Evolutionary conservation across 1,140 invertebrate species (phyloP), one percentile per base, ranked within the genome.

Genomic region (Eubasilissa regina): DNA sequence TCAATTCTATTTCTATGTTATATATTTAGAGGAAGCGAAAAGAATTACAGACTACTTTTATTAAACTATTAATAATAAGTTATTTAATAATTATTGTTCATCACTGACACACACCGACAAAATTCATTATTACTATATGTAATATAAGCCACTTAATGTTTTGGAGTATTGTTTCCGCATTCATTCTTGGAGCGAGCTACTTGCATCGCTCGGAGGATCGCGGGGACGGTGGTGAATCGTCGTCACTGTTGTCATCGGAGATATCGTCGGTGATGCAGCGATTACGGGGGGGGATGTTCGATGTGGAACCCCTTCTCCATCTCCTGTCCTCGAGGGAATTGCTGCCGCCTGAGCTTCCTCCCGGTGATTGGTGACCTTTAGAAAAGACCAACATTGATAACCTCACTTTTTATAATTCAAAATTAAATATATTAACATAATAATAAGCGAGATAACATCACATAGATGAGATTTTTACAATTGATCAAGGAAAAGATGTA

Each of bases 191-290:
- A 35, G 25, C 11, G 10, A 64, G 25, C 25, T 35, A 12, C 19
- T 64, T 43, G 74, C 13, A 47, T 15, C 58, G 48, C 15, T 62
- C 51, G 47, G 64, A 51, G 44, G 51, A 21, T 13, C 21, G 80
- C 25, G 85, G 83, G 12, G 86, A 84, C 9, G 81, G 68, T 0
- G 81, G 73, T 11, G 74, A 35, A 13, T 83, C 82, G 15, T 82
- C 81, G 55, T 80, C 78, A 21, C 82, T 79, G 72, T 78, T 78
- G 75, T 85, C 84, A 19, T 87, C 86, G 45, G 84, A 85, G 44
- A 82, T 81, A 72, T 83, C 83, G 47, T 82, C 83, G 15, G 83
- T 81, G 25, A 85, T 84, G n/a, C 84, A 84, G 72, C 85, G 84
- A 43, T 80, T 83, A 45, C 58, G 77, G 70, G n/a, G 47, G 53